Evolutionary conservation across 2,888 invertebrate species (phyloP).

Genomic region (Tachina fera): DNA sequence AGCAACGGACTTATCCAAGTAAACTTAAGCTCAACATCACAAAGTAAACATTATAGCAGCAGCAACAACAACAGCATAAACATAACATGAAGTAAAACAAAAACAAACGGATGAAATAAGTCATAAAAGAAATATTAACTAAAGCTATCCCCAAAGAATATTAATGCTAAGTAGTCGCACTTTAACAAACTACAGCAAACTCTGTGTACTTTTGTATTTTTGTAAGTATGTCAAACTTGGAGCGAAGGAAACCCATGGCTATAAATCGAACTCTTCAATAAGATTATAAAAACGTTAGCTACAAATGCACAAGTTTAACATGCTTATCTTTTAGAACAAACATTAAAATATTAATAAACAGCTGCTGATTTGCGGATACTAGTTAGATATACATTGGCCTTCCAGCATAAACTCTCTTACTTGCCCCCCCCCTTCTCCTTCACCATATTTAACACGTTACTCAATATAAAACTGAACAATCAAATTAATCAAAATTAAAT

Average conservation of each 20-base stretch:
- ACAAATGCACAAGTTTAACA: too few relatives aligned
- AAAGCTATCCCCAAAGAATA: background rate
- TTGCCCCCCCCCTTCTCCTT: background rate
- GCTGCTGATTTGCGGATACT: too few relatives aligned
- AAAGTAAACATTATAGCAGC: slow-evolving; percentile 41
- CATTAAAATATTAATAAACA: too few relatives aligned
- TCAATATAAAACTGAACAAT: slow-evolving; percentile 43
- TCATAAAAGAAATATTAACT: slow-evolving; percentile 43
- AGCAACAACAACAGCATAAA: slow-evolving; percentile 14
- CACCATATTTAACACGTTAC: background rate
- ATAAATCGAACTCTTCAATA: too few relatives aligned
- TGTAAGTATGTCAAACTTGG: too few relatives aligned
- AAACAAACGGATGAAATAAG: background rate
- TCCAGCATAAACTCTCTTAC: background rate
- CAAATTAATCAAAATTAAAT: slow-evolving; percentile 41
- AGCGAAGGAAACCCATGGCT: too few relatives aligned
- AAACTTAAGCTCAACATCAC: slow-evolving; percentile 57
- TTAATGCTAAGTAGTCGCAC: too few relatives aligned
- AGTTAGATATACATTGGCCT: too few relatives aligned
- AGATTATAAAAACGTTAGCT: too few relatives aligned
- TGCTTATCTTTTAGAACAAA: too few relatives aligned
- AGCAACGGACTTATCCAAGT: slow-evolving; percentile 43
- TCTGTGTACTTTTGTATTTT: too few relatives aligned
- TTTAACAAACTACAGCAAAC: too few relatives aligned
- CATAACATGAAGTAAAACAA: slow-evolving; percentile 13